phyloP scores from a whole-genome alignment of 2,797 vertebrate genomes.

The Salarias fasciatus region DNA sequence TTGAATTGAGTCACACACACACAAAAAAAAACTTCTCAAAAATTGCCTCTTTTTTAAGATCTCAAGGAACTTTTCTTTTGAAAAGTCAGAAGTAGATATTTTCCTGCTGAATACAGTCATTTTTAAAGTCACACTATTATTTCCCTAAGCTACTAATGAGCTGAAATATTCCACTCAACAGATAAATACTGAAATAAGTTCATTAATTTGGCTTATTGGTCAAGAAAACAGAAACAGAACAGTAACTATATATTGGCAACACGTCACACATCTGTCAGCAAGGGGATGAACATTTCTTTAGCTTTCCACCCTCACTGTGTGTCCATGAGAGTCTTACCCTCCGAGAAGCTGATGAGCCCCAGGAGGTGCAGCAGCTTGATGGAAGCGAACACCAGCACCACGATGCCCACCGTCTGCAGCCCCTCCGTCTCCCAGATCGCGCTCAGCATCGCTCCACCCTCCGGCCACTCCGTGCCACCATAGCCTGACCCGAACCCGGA shows the following conservation, averaged over 20 bases:
- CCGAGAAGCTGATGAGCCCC: constrained; percentile 98
- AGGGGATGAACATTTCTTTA: not conserved
- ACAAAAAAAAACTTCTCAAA: no score
- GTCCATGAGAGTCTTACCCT: constrained; percentile 88
- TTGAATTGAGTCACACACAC: no score
- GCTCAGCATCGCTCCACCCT: constrained; percentile 89
- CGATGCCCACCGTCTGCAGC: constrained; percentile 98
- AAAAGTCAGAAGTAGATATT: constrained; percentile 10
- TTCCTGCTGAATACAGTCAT: constrained; percentile 1
- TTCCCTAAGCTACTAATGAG: not conserved
- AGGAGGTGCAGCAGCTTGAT: constrained; percentile 98
- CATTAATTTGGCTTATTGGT: no score
- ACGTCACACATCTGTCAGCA: not conserved
- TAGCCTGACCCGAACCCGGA: constrained; percentile 81
- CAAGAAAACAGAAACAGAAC: no score
- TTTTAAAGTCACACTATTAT: constrained; percentile 4
- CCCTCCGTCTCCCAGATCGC: constrained; percentile 98
- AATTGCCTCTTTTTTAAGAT: no score
- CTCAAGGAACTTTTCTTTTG: not conserved
- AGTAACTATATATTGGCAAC: constrained; percentile 1
- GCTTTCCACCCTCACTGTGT: not conserved
- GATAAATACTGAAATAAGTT: no score
- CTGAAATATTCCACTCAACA: no score
- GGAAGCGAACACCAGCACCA: constrained; percentile 96
- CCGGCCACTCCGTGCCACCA: constrained; percentile 80